A percentile compares a stretch with the other conserved stretches of the same genome.
Evolutionary conservation across 2,113 vertebrate species (phyloP).

Genomic region (Acrocephalus kingi): DNA sequence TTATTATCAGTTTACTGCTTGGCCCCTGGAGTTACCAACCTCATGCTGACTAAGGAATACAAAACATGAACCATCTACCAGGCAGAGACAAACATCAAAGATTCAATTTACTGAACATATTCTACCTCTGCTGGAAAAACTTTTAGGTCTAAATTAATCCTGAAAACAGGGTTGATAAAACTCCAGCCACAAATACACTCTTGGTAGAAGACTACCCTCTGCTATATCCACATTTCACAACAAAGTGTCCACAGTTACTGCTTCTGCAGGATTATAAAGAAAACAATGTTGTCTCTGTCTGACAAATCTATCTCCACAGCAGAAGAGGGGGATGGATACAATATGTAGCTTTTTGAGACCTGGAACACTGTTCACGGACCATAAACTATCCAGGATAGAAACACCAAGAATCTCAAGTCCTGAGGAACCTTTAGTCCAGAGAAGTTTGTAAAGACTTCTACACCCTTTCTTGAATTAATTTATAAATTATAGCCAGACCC

Average conservation of each 20-base stretch:
- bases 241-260: neutral
- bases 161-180: neutral
- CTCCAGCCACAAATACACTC: neutral
- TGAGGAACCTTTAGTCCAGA: neutral
- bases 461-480: neutral
- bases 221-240: neutral
- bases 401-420: neutral
- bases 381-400: neutral
- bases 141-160: neutral
- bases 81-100: neutral
- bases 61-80: neutral
- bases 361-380: neutral
- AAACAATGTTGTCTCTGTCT: neutral
- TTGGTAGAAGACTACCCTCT: neutral
- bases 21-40: neutral
- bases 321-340: neutral
- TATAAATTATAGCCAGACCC: neutral
- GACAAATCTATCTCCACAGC: neutral
- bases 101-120: neutral
- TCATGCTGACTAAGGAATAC: neutral
- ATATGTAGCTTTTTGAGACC: neutral
- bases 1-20: neutral
- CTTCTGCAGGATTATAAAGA: neutral
- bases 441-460: neutral
- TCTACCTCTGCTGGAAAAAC: neutral